Percentiles rank a stretch among this genome's conserved stretches.
Evolutionary conservation across 2,113 vertebrate species (phyloP).

Genomic region (Seriola quinqueradiata): DNA sequence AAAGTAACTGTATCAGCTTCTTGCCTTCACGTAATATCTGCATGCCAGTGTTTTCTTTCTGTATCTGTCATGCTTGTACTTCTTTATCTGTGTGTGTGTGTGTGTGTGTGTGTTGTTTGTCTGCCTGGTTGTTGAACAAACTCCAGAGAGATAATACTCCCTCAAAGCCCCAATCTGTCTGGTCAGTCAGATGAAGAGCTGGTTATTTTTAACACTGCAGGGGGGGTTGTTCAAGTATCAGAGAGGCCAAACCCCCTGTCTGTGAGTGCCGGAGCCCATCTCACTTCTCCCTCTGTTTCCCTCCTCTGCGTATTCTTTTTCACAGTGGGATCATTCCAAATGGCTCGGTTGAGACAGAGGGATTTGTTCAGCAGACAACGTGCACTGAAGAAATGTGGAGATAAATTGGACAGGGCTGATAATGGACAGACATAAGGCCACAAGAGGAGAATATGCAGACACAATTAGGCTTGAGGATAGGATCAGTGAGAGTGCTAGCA

Average conservation of each 20-base stretch:
- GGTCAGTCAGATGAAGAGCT: slow-evolving; percentile 72
- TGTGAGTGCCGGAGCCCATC: slow-evolving; percentile 54
- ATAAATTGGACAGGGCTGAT: slow-evolving; percentile 60
- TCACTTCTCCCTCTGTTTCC: slow-evolving; percentile 45
- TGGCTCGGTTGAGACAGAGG: slow-evolving; percentile 44
- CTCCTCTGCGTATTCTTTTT: slow-evolving; percentile 48
- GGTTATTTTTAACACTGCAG: slow-evolving; percentile 82
- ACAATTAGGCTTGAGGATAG: slow-evolving; percentile 54
- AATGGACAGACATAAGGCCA: slow-evolving; percentile 59
- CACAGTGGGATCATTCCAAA: slow-evolving; percentile 56
- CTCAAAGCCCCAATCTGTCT: slow-evolving; percentile 78
- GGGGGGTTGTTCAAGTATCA: slow-evolving; percentile 64
- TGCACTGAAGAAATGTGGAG: slow-evolving; percentile 54
- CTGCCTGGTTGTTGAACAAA: slow-evolving; percentile 71
- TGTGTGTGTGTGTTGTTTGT: slow-evolving; percentile 65
- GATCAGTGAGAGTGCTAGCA: slow-evolving; percentile 45
- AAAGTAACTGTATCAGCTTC: not conserved
- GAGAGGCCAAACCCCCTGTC: slow-evolving; percentile 55
- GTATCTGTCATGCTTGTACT: slow-evolving; percentile 28
- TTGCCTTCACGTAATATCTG: slow-evolving; percentile 17
- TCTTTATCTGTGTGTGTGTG: slow-evolving; percentile 31
- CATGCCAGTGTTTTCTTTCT: slow-evolving; percentile 39
- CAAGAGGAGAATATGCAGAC: slow-evolving; percentile 68
- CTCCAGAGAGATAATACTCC: slow-evolving; percentile 81
- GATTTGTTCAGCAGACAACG: slow-evolving; percentile 60